Base-by-base conservation (phyloP, 2,888 invertebrate genomes). In the Gryllus longicercus region DNA sequence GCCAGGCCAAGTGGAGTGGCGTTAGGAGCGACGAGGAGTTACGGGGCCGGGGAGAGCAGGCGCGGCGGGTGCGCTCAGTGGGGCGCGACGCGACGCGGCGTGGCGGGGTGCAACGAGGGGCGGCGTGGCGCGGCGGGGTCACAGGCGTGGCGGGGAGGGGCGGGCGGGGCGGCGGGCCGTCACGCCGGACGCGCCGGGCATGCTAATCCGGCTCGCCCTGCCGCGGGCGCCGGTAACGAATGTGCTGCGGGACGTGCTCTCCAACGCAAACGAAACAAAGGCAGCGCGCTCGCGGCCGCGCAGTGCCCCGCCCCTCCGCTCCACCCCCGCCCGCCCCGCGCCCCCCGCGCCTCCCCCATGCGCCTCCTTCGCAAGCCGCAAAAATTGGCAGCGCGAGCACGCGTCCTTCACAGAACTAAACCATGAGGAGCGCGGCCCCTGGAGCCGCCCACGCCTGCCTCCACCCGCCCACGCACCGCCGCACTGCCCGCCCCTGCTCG, bases 201-300 rank as follows among this genome's bases (percentile, higher is more conserved):
- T 63, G 63, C 63, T 63, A 63, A 63, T 63, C 63, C 63, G 63
- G 63, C 63, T n/a, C n/a, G 14, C 63, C 63, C 63, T n/a, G 63
- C 63, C 63, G 63, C 63, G 3, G 63, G 16, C 63, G 63, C 63
- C 63, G 63, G 63, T 63, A 63, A 63, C 63, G 63, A 63, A 63
- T 63, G 63, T 63, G 63, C 63, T 63, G 11, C 11, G 11, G n/a
- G n/a, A 63, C 63, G 63, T 63, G 63, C 63, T 63, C 63, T 63
- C 63, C 63, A n/a, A n/a, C 63, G 63, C 63, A 63, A 63, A 63
- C 63, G 63, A 63, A 63, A 63, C 63, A 63, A 63, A 63, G 63
- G 63, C 63, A 14, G 14, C 16, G 63, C 63, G 14, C n/a, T 63
- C 63, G 14, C n/a, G 14, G 63, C 63, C n/a, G n/a, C 63, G 14